Evolutionary conservation across 23 tunicate genomes (phyloP), one percentile per base, ranked within the genome.

Genomic region (Halocynthia aurantium): DNA sequence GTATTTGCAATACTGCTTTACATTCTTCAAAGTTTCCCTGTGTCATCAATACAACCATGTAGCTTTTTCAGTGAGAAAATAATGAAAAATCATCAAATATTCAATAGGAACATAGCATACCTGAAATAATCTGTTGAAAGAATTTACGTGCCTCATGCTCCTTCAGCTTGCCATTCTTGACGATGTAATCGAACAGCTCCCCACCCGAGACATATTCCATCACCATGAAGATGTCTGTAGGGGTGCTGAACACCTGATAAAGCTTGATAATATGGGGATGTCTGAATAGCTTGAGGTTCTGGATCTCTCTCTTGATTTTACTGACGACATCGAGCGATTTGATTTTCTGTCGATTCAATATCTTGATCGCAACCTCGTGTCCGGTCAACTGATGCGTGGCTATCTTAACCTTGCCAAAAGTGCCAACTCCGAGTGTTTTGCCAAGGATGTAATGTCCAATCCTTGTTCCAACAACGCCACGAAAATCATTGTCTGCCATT

Each of bases 191-290:
- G 71, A 96, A 96, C 52, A 96, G 71, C 60, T 96, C 99, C 8
- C 99, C 99, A 22, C 99, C 99, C 40, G 99, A 93, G 4, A 96
- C 99, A 82, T 96, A 96, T 86, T 96, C 99, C 99, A 96, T 96
- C 6, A 96, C 99, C 99, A 96, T 85, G 71, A 96, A 96, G 40
- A 96, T 85, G 61, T 96, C 99, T 12, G 99, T 96, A 0, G 99
- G 99, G 2, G 96, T 86, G 66, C 97, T 92, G 70, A 90, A 84
- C 52, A 96, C 99, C 79, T 96, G 99, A 80, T 96, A 96, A 7
- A 96, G 80, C 91, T 96, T 96, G 80, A 96, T 96, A 49, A 96
- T 96, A 67, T 96, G 99, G 6, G 99, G 99, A 69, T 96, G 99
- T 11, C 99, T 85, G 75, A 96, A 96, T 50, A 92, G 61, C 74